phyloP scores from a whole-genome alignment of 1,140 invertebrate genomes.

The Muscidifurax raptorellus region DNA sequence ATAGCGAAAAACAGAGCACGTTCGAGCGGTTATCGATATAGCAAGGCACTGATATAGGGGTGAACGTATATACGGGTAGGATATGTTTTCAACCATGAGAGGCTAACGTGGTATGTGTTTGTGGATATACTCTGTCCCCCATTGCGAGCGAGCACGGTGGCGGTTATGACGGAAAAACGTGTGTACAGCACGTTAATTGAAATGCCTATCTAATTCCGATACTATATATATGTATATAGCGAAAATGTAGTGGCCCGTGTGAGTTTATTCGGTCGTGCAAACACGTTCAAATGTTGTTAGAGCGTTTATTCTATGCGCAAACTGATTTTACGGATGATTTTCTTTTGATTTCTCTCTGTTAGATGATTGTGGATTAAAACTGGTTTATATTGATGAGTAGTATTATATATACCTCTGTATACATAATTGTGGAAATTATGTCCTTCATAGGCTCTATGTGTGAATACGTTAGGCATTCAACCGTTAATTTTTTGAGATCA shows the following conservation, averaged over 20 bases:
- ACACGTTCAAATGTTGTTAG: not conserved
- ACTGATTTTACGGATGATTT: not conserved
- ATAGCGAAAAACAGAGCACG: not conserved
- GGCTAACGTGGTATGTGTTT: not conserved
- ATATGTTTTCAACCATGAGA: not conserved
- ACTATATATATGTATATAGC: no score
- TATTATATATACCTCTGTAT: no score
- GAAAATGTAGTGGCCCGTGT: no score
- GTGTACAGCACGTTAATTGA: not conserved
- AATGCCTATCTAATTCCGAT: slow-evolving; percentile 14
- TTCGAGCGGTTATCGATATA: not conserved
- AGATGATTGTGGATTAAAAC: no score
- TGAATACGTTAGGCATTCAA: no score
- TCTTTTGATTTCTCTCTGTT: no score
- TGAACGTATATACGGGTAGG: not conserved
- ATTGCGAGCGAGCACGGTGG: not conserved
- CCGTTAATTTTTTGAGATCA: no score
- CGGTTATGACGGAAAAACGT: not conserved
- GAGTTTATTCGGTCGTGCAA: not conserved
- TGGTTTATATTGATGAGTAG: no score
- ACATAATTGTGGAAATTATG: no score
- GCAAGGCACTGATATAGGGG: not conserved
- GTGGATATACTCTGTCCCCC: not conserved
- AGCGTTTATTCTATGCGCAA: not conserved
- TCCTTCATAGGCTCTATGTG: no score